phyloP scores from a whole-genome alignment of 2,797 vertebrate species.

The Xenops minutus region DNA sequence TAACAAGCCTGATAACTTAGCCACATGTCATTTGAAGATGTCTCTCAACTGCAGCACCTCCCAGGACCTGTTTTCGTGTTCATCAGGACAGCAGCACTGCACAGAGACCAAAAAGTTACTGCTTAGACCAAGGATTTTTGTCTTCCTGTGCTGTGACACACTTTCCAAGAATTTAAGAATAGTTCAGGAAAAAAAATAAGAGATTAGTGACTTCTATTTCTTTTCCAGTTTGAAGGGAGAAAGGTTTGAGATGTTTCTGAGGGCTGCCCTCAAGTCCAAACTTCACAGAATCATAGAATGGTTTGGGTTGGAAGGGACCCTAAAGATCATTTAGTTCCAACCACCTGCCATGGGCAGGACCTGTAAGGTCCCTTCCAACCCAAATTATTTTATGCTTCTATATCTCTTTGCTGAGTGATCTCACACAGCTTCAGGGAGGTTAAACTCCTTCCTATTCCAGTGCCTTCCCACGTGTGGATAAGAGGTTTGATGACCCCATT shows the following conservation, averaged over 20 bases:
- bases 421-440: background rate
- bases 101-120: background rate
- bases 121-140: background rate
- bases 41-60: background rate
- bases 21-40: background rate
- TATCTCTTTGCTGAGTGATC: background rate
- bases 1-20: background rate
- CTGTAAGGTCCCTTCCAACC: background rate
- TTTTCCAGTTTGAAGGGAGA: background rate
- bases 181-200: background rate
- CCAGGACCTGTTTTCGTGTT: background rate
- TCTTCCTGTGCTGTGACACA: background rate
- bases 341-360: background rate
- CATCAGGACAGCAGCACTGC: background rate
- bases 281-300: background rate
- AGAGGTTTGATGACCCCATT: background rate
- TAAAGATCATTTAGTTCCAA: background rate
- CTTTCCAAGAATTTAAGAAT: background rate
- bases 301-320: background rate
- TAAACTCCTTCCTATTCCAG: background rate
- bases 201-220: background rate
- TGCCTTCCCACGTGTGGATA: background rate
- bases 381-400: background rate
- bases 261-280: background rate
- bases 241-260: background rate